A percentile compares a stretch with the other conserved stretches of the same genome.
Conservation (phyloP, 2,113 vertebrate species). For the Daphoenositta chrysoptera region DNA sequence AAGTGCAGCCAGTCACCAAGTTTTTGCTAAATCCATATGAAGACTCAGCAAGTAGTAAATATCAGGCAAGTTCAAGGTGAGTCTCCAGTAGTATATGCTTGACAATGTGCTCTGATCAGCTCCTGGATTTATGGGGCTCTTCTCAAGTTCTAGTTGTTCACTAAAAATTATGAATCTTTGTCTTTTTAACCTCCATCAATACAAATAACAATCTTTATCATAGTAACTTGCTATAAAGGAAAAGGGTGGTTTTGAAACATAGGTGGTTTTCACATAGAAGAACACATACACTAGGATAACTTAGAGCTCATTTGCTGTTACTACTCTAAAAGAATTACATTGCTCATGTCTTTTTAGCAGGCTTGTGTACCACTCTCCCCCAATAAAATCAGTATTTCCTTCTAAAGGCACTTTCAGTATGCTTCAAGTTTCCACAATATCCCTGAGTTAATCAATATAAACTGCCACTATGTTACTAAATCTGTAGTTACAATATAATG, state of each 20-base stretch:
- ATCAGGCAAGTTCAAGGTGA: not conserved
- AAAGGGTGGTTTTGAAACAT: not conserved
- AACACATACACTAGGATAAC: not conserved
- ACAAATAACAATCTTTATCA: not conserved
- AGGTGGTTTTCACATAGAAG: not conserved
- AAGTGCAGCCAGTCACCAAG: not conserved
- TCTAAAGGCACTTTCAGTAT: constrained; percentile 58
- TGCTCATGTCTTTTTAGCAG: not conserved
- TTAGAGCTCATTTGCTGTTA: not conserved
- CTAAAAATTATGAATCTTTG: not conserved
- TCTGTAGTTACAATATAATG: constrained; percentile 75
- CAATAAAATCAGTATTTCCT: constrained; percentile 36
- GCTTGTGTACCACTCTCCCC: not conserved
- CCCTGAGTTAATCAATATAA: constrained; percentile 71
- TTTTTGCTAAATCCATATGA: not conserved
- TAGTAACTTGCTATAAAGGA: not conserved
- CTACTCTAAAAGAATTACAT: not conserved
- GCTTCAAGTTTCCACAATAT: constrained; percentile 70
- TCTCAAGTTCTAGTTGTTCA: not conserved
- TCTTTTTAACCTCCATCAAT: not conserved
- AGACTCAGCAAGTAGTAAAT: not conserved
- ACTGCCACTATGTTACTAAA: constrained; percentile 70
- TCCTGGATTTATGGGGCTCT: not conserved
- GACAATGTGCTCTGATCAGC: not conserved
- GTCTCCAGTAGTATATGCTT: not conserved